A percentile compares a stretch with the other conserved stretches of the same genome.
Evolutionary conservation across 2,888 invertebrate species (phyloP).

Genomic region (Eupsilia transversa): DNA sequence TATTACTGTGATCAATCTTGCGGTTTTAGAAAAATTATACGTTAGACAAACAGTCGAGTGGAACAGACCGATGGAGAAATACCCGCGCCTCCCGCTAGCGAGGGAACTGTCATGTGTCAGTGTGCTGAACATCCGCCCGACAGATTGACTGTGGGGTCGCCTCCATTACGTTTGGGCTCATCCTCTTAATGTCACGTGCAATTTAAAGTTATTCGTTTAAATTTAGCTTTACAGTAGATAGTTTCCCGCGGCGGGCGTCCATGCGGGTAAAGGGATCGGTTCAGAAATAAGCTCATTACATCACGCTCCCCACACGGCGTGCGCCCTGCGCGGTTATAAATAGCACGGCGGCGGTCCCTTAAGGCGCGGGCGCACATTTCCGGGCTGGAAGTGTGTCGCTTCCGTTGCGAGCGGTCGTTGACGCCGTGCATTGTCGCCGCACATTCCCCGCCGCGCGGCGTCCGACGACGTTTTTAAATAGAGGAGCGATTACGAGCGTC

Average conservation of each 20-base stretch:
- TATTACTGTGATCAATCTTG: constrained; percentile 68
- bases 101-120: constrained; percentile 25
- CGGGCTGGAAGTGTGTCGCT: constrained; percentile 90
- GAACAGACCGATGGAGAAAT: constrained; percentile 43
- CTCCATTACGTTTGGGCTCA: constrained; percentile 20
- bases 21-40: constrained; percentile 63
- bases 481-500: constrained; percentile 89
- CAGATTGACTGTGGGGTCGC: constrained; percentile 32
- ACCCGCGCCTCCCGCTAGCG: constrained; percentile 25
- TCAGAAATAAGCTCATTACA: constrained; percentile 83
- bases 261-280: constrained; percentile 72
- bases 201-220: constrained; percentile 41
- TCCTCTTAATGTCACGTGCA: constrained; percentile 40
- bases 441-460: constrained; percentile 87
- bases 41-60: constrained; percentile 52
- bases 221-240: constrained; percentile 53
- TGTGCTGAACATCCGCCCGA: constrained; percentile 24
- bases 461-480: constrained; percentile 89
- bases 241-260: constrained; percentile 50
- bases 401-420: constrained; percentile 89
- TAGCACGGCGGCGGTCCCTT: constrained; percentile 86
- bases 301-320: constrained; percentile 77
- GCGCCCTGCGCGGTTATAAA: constrained; percentile 85
- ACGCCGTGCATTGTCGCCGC: constrained; percentile 87
- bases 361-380: constrained; percentile 89